A percentile compares a stretch with the other conserved stretches of the same genome.
Conservation (phyloP, 2,113 vertebrate species). For the Mobula hypostoma region DNA sequence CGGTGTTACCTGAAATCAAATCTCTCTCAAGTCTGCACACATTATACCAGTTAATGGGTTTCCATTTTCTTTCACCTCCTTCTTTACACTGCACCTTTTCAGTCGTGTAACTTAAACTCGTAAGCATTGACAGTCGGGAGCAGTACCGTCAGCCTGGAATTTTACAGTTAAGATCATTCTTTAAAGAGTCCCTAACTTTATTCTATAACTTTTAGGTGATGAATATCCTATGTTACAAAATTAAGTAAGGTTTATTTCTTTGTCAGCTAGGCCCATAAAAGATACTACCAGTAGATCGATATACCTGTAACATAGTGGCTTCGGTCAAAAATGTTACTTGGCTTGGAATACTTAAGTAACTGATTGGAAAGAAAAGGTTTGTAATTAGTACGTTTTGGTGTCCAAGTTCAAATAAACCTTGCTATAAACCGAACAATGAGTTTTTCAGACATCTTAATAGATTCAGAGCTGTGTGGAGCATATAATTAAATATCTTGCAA, state of each 20-base stretch:
- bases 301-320: neutral
- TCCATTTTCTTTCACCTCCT: neutral
- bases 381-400: neutral
- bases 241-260: neutral
- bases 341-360: neutral
- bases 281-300: neutral
- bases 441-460: neutral
- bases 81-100: neutral
- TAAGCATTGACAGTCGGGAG: neutral
- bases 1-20: slow-evolving; percentile 11
- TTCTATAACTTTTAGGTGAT: neutral
- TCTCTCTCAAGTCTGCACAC: neutral
- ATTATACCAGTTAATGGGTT: neutral
- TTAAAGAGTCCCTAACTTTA: neutral
- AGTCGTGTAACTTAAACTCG: neutral
- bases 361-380: neutral
- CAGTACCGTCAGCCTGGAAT: neutral
- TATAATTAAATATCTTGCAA: neutral
- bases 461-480: neutral
- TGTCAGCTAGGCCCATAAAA: no score
- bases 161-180: neutral
- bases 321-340: neutral
- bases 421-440: neutral
- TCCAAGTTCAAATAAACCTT: neutral
- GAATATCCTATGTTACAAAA: neutral